Percentiles rank a stretch among this genome's conserved stretches.
These are phyloP conservation scores for Fulica atra DNA, from an alignment of 2,113 vertebrate species.

Conservation along the genomic window DNA sequence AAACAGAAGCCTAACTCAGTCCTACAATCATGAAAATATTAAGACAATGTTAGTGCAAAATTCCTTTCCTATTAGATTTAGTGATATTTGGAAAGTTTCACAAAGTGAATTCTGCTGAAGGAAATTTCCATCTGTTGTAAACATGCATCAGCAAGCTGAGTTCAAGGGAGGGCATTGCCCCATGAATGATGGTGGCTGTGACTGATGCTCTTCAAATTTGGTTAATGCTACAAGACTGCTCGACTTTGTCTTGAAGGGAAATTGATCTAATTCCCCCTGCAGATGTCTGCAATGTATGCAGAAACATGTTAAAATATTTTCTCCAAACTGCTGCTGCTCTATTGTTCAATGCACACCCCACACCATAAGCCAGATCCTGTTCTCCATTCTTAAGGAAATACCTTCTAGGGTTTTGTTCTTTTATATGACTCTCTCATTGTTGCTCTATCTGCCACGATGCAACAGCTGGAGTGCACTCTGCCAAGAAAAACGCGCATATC, in stretches of 20 bases:
- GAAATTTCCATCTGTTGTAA: background rate
- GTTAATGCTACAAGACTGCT: background rate
- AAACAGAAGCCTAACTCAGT: background rate
- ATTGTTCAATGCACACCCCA: background rate
- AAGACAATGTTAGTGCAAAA: background rate
- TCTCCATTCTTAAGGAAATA: background rate
- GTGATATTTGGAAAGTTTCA: background rate
- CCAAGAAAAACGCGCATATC: background rate
- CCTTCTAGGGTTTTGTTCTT: background rate
- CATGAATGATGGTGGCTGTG: background rate
- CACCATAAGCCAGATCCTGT: background rate
- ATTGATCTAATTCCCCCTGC: background rate
- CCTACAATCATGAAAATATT: background rate
- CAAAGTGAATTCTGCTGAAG: background rate
- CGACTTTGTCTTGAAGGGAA: background rate
- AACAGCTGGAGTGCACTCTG: background rate
- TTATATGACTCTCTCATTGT: background rate
- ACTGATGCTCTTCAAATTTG: background rate
- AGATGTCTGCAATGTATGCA: background rate
- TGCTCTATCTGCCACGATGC: background rate
- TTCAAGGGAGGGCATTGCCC: background rate
- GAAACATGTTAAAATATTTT: background rate
- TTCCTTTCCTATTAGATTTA: background rate
- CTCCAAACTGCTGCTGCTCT: background rate
- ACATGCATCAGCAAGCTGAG: rapidly evolving